Percentiles rank a stretch among this genome's conserved stretches.
phyloP scores from a whole-genome alignment of 64 coral and sea anemone genomes.

The Porites lutea region DNA sequence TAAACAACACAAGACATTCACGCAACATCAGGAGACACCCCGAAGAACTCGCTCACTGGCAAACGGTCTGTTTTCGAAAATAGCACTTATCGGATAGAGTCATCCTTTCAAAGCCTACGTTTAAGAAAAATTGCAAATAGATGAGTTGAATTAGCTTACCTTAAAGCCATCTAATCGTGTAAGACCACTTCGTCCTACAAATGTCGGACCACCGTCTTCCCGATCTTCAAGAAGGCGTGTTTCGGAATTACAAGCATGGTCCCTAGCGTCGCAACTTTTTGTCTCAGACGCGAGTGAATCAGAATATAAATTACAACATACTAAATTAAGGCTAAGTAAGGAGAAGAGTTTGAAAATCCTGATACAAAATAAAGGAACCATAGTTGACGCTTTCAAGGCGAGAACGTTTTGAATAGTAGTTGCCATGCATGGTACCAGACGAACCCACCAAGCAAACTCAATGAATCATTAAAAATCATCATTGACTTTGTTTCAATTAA shows the following conservation, averaged over 20 bases:
- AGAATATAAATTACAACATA: conserved; percentile 3
- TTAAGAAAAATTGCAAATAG: neutral
- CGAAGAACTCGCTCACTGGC: too few species aligned
- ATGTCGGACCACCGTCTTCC: conserved; percentile 3
- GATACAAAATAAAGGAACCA: neutral
- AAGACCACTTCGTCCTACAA: conserved; percentile 16
- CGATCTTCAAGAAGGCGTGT: neutral
- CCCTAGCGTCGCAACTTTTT: neutral
- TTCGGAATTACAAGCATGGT: neutral
- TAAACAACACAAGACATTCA: too few species aligned
- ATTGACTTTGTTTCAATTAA: neutral
- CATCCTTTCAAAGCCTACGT: too few species aligned
- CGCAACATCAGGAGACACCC: too few species aligned
- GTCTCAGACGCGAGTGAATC: neutral
- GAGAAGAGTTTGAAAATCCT: neutral
- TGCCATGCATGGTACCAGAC: conserved; percentile 11
- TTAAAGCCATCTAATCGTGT: conserved; percentile 16
- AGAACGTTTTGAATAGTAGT: conserved; percentile 24
- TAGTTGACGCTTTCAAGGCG: neutral
- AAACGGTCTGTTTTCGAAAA: too few species aligned
- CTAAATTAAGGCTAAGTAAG: conserved; percentile 8
- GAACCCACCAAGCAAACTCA: conserved; percentile 12
- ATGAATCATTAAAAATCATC: conserved; percentile 48
- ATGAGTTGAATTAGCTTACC: neutral
- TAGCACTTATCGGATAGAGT: too few species aligned